These are phyloP conservation scores for Eptesicus fuscus DNA, from an alignment of 2,113 vertebrate genomes.

Conservation along the genomic window DNA sequence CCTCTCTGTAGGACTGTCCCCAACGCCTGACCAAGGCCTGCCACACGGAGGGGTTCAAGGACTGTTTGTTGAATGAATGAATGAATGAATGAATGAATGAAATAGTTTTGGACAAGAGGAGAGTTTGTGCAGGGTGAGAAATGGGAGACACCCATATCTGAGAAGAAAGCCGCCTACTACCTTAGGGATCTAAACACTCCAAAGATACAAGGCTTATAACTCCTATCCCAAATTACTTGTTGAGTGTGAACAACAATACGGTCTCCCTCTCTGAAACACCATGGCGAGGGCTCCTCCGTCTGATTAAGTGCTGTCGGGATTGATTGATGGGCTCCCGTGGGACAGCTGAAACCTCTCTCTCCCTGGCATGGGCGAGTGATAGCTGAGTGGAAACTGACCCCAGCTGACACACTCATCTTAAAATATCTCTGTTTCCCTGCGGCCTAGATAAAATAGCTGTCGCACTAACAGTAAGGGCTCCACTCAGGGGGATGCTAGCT, in stretches of 20 bases:
- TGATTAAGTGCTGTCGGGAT: constrained; percentile 69
- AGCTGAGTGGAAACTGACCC: constrained; percentile 61
- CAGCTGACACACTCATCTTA: constrained; percentile 58
- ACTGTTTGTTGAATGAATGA: not conserved
- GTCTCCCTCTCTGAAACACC: constrained; percentile 35
- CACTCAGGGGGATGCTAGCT: not conserved
- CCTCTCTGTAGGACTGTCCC: not conserved
- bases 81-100: not conserved
- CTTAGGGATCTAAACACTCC: not conserved
- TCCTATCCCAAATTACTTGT: constrained; percentile 61
- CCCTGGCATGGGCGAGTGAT: constrained; percentile 63
- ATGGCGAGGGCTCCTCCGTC: constrained; percentile 68
- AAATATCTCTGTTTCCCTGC: constrained; percentile 62
- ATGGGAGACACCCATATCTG: not conserved
- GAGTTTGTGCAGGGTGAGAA: not conserved
- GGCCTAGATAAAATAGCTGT: constrained; percentile 56
- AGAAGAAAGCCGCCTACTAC: not conserved
- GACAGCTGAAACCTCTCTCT: constrained; percentile 68
- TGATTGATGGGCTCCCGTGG: constrained; percentile 72
- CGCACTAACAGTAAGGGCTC: constrained; percentile 46
- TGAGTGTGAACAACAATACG: constrained; percentile 43
- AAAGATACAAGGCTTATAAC: constrained; percentile 29
- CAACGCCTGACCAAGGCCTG: not conserved
- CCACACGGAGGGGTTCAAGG: not conserved
- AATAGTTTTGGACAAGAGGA: not conserved